phyloP scores from a whole-genome alignment of 2,113 vertebrate genomes.

The Trachemys scripta region DNA sequence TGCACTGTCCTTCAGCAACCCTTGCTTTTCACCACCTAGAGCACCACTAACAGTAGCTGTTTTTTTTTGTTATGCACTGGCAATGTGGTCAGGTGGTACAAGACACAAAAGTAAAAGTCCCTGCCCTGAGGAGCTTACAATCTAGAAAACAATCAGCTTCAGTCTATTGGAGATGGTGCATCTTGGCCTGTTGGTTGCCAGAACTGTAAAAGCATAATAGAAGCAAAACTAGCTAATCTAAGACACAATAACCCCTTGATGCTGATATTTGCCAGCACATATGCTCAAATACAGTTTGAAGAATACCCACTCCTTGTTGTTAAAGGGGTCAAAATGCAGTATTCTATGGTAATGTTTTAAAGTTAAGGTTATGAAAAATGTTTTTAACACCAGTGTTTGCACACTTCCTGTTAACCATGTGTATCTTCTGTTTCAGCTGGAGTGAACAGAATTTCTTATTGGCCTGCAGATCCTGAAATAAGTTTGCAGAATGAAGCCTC shows the following conservation, averaged over 20 bases:
- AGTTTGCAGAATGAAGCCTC: constrained; percentile 81
- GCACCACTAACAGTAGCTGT: not conserved
- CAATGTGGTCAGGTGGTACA: not conserved
- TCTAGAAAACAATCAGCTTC: not conserved
- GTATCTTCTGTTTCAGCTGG: constrained; percentile 85
- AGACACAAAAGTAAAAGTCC: not conserved
- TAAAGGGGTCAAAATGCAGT: not conserved
- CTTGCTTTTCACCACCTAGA: not conserved
- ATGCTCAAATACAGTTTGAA: not conserved
- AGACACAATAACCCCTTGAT: not conserved
- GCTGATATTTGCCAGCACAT: not conserved
- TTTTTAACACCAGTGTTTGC: not conserved
- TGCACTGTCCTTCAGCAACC: not conserved
- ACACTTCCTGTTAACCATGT: constrained; percentile 21
- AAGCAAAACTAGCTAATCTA: not conserved
- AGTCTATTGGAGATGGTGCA: not conserved
- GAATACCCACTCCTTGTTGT: not conserved
- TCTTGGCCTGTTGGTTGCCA: not conserved
- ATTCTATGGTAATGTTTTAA: not conserved
- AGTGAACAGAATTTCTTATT: constrained; percentile 94
- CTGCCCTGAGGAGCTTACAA: not conserved
- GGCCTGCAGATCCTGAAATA: constrained; percentile 95
- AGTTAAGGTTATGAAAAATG: not conserved
- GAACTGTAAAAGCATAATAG: not conserved
- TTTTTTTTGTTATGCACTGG: not conserved